Conservation (phyloP, 2,113 vertebrate species). For the Rhombomys opimus region DNA sequence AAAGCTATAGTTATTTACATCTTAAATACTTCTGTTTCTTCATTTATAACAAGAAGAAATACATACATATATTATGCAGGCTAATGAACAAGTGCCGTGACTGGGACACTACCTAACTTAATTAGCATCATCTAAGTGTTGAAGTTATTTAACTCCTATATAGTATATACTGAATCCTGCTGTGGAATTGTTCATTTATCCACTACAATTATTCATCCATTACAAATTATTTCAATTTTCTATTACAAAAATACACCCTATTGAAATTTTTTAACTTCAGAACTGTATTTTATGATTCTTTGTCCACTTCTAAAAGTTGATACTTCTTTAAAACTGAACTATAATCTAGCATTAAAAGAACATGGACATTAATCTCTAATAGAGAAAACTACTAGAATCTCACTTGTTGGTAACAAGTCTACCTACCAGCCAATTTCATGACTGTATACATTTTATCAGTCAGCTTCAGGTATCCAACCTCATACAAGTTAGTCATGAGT, state of each 20-base stretch:
- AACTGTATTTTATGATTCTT: slow-evolving; percentile 35
- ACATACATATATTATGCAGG: not conserved
- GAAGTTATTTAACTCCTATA: slow-evolving; percentile 14
- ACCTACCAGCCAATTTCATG: not conserved
- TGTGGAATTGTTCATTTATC: not conserved
- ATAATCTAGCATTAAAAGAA: slow-evolving; percentile 38
- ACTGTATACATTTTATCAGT: not conserved
- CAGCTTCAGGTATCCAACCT: not conserved
- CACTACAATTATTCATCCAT: not conserved
- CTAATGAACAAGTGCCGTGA: slow-evolving; percentile 39
- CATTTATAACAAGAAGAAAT: slow-evolving; percentile 15
- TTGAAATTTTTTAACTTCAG: slow-evolving; percentile 41
- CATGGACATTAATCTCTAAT: slow-evolving; percentile 37
- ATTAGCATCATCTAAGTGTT: not conserved
- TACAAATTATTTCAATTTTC: slow-evolving; percentile 56
- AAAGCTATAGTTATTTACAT: slow-evolving; percentile 2
- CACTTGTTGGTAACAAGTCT: not conserved
- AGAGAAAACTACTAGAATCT: not conserved
- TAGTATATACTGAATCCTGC: not conserved
- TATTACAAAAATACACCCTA: slow-evolving; percentile 73
- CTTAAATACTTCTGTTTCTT: not conserved
- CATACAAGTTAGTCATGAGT: not conserved
- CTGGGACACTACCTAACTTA: not conserved
- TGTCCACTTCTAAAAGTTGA: not conserved
- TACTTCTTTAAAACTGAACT: slow-evolving; percentile 43